phyloP scores from a whole-genome alignment of 2,113 vertebrate genomes.

The Oenanthe oenanthe region DNA sequence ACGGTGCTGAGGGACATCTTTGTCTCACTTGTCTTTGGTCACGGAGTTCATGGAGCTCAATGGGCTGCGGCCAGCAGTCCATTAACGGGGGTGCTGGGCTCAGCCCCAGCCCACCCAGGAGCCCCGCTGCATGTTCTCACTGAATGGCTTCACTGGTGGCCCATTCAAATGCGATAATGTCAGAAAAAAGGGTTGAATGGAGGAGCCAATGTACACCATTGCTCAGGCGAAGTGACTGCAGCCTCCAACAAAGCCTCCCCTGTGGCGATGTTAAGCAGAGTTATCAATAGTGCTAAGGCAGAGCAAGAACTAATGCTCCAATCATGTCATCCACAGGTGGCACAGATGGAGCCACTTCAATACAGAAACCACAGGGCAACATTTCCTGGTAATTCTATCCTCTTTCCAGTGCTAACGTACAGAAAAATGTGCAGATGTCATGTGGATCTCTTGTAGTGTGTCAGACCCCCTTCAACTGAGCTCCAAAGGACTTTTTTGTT shows the following conservation, averaged over 20 bases:
- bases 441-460: slow-evolving; percentile 42
- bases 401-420: slow-evolving; percentile 56
- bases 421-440: slow-evolving; percentile 51
- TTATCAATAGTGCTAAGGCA: slow-evolving; percentile 73
- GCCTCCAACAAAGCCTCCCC: slow-evolving; percentile 77
- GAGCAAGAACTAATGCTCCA: slow-evolving; percentile 77
- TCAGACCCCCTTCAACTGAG: slow-evolving; percentile 20
- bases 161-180: slow-evolving; percentile 82
- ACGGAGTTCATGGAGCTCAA: slow-evolving; percentile 84
- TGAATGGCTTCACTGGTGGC: slow-evolving; percentile 86
- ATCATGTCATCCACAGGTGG: slow-evolving; percentile 81
- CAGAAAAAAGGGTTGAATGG: slow-evolving; percentile 67
- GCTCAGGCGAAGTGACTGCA: slow-evolving; percentile 78
- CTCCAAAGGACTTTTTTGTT: slow-evolving; percentile 45
- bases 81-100: slow-evolving; percentile 78
- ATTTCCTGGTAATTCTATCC: slow-evolving; percentile 70
- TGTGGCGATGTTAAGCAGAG: slow-evolving; percentile 77
- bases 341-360: slow-evolving; percentile 74
- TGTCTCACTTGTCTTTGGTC: slow-evolving; percentile 85
- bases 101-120: slow-evolving; percentile 79
- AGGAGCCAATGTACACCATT: slow-evolving; percentile 79
- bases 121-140: slow-evolving; percentile 70
- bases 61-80: slow-evolving; percentile 77
- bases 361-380: slow-evolving; percentile 71
- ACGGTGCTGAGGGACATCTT: slow-evolving; percentile 77